Conservation (phyloP, 2,113 vertebrate genomes). For the Ginglymostoma cirratum region DNA sequence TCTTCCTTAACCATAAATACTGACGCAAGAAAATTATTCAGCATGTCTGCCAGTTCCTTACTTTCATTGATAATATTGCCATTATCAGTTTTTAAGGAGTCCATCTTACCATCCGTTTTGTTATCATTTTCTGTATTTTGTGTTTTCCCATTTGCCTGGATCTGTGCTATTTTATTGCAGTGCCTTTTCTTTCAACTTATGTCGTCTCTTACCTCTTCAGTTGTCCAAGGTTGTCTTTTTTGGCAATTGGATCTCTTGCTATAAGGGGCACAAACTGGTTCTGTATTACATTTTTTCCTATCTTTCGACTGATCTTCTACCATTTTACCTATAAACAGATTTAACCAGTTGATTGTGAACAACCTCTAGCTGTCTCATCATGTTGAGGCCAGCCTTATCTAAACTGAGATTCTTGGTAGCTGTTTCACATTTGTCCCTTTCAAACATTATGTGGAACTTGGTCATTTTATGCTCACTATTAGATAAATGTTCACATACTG, state of each 20-base stretch:
- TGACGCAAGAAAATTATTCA: not conserved
- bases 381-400: not conserved
- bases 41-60: not conserved
- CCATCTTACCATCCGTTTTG: not conserved
- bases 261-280: not conserved
- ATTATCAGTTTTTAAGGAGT: not conserved
- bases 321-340: not conserved
- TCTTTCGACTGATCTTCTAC: not conserved
- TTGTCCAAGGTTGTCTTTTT: not conserved
- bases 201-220: not conserved
- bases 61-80: not conserved
- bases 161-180: not conserved
- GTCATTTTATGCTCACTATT: no score
- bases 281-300: not conserved
- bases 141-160: not conserved
- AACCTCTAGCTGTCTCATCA: not conserved
- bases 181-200: not conserved
- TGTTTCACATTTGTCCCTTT: no score
- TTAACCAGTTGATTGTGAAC: not conserved
- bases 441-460: no score
- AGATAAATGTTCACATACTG: no score
- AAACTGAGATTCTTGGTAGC: not conserved
- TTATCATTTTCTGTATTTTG: not conserved
- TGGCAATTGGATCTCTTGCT: not conserved
- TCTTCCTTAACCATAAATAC: not conserved